Base-by-base conservation (phyloP, 1,140 invertebrate genomes). In the Pollicipes pollicipes region DNA sequence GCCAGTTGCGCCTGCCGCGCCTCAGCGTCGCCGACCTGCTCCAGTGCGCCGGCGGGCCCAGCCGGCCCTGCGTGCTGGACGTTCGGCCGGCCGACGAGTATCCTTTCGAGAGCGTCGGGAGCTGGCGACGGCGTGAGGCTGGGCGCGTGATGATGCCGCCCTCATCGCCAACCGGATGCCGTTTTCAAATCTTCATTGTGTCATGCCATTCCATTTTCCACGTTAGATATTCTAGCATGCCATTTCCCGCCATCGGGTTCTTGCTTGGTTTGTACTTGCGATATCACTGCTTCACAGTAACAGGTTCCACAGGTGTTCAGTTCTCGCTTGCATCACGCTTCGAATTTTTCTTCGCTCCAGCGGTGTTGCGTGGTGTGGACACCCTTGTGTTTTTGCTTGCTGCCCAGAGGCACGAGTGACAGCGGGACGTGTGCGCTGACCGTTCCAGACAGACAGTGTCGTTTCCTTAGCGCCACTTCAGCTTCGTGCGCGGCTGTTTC, bases 21-120 rank as follows among this genome's bases (percentile, higher is more conserved):
- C 91, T 97, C 71, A 93, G 89, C 75, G 86, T 88, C 24, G 87
- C 88, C 69, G 93, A 97, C 81, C 85, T 95, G 75, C 81, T 92
- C 68, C 83, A 88, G 27, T 76, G 75, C 37, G 79, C 78, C 27
- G 76, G 80, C 35, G 77, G 84, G 84, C 79, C 82, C 83, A 75
- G 81, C 32, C 88, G 88, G 77, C 80, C 92, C 58, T 79, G 90
- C 6, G 83, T 91, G 16, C 85, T 96, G 67, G 91, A 93, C 80
- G 81, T 91, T 37, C 83, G 91, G 67, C 83, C 85, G 74, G 80
- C 82, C 72, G 85, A 86, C 67, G 88, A 91, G 83, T 92, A 84
- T 82, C 78, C 80, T 81, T 80, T 77, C 35, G 32, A 45, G n/a
- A 29, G 70, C 58, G 29, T 69, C 30, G 28, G 24, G 17, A 70